These are phyloP conservation scores for Machimus rusticus DNA, from an alignment of 2,888 invertebrate genomes.

Conservation along the genomic window DNA sequence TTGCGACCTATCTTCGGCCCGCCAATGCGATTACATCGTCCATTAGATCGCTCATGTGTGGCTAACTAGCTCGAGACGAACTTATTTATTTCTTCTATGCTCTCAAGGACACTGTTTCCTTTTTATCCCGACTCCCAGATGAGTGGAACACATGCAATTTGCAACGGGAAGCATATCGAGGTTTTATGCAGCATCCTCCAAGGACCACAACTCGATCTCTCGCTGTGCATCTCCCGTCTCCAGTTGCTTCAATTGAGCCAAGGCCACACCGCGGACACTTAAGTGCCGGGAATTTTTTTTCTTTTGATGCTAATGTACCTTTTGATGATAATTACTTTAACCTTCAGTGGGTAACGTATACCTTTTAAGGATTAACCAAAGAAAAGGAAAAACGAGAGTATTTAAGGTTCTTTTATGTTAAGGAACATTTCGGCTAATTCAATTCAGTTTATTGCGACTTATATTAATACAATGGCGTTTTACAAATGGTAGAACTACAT, in stretches of 20 bases:
- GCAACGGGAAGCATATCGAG: neutral
- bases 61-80: slow-evolving; percentile 38
- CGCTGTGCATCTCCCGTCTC: neutral
- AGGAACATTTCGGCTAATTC: too few species aligned
- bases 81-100: neutral
- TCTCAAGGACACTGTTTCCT: neutral
- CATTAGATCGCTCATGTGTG: slow-evolving; percentile 44
- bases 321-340: neutral
- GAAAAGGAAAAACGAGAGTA: neutral
- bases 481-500: too few species aligned
- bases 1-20: slow-evolving; percentile 26
- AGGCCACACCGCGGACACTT: neutral
- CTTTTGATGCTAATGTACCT: neutral
- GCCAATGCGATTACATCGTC: slow-evolving; percentile 44
- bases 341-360: neutral
- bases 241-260: neutral
- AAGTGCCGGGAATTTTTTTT: neutral
- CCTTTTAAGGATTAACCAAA: neutral
- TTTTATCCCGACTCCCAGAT: neutral
- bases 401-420: too few species aligned
- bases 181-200: neutral
- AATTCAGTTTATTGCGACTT: too few species aligned
- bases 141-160: neutral
- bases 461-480: too few species aligned
- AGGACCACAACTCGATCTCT: neutral